Evolutionary conservation across 2,113 vertebrate species (phyloP).

Genomic region (Lagenorhynchus albirostris): DNA sequence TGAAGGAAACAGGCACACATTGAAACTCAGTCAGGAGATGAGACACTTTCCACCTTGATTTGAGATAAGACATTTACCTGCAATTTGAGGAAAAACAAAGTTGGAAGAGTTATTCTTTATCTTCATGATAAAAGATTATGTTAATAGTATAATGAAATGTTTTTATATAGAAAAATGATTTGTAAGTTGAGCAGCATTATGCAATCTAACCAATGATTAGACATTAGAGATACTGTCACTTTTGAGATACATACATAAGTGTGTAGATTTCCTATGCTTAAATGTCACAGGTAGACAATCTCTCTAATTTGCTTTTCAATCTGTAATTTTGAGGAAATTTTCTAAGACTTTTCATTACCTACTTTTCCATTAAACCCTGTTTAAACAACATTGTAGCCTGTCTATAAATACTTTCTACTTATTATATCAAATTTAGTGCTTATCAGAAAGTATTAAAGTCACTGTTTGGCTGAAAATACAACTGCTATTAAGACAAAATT

Average conservation of each 20-base stretch:
- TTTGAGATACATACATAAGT: background rate
- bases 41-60: background rate
- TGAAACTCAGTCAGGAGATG: background rate
- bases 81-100: background rate
- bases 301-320: background rate
- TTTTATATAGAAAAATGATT: background rate
- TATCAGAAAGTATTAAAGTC: background rate
- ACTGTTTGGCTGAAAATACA: background rate
- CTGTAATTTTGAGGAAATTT: background rate
- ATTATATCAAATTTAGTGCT: background rate
- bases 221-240: background rate
- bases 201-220: background rate
- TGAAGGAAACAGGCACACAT: background rate
- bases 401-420: background rate
- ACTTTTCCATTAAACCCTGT: background rate
- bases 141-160: background rate
- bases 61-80: background rate
- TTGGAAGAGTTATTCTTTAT: background rate
- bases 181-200: background rate
- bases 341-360: background rate
- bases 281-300: background rate
- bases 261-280: background rate
- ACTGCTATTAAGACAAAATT: background rate
- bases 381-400: background rate
- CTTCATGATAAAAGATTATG: background rate